Base-by-base conservation (phyloP, 2,888 invertebrate genomes). In the Choristoneura rosaceana region DNA sequence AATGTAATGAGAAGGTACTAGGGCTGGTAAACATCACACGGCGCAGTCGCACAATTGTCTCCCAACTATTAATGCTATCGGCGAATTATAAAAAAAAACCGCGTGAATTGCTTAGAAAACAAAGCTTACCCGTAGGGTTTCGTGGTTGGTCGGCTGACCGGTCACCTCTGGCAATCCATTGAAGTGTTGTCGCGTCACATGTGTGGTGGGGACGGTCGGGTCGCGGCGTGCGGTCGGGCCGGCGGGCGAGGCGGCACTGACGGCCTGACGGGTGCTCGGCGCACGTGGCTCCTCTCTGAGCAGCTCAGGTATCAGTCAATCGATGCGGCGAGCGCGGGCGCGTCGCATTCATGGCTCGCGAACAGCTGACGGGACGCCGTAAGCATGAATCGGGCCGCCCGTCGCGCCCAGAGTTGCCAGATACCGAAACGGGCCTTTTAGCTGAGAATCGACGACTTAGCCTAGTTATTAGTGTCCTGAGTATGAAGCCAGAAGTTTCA, bases 281-380 rank as follows among this genome's bases (percentile, higher is more conserved):
- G 81, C 81, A 82, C 81, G 82, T 81, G 82, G 76, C 78, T 69
- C 47, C 15, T 38, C n/a, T 17, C 17, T 12, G 41, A 17, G 17
- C 65, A 15, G 41, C 84, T 84, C 87, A 89, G 89, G 90, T 92
- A 90, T 90, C 91, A 90, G 88, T 91, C 92, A 92, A 93, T 93
- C 92, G 92, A 92, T 92, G 92, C 83, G 87, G 89, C 90, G 91
- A 90, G 89, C 90, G 91, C 90, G 88, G 84, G 90, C 90, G 90
- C 90, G 89, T 84, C 88, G 88, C 93, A 92, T 92, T 93, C 92
- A 92, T 90, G 88, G 83, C 86, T 84, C 82, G 88, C 82, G 88
- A 93, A 93, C 93, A 93, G 93, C 93, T 93, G 93, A 93, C 93
- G 90, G 87, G 93, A 93, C 93, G 90, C 87, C 87, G 92, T 92